Conservation (phyloP, 2,113 vertebrate genomes). For the Isurus oxyrinchus region DNA sequence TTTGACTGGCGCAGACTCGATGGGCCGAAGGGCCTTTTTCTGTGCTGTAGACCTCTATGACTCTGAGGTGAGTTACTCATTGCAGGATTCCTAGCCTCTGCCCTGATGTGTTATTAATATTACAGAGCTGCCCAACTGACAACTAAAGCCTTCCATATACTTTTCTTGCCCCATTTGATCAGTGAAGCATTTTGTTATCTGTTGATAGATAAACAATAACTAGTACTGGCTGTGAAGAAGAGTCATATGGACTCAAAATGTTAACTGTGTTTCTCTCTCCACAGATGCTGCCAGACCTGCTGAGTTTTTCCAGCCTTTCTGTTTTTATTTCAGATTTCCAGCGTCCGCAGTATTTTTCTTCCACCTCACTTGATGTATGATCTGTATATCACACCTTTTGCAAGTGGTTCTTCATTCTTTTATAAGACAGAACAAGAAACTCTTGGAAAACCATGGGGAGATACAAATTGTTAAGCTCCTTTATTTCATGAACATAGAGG, state of each 20-base stretch:
- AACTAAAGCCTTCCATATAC: not conserved
- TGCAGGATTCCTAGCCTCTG: too few relatives aligned
- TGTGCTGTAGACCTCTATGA: too few relatives aligned
- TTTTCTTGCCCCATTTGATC: not conserved
- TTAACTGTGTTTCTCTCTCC: too few relatives aligned
- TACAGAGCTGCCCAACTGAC: not conserved
- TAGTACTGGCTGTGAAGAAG: not conserved
- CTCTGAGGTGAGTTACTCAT: too few relatives aligned
- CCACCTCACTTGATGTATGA: not conserved
- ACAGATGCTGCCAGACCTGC: too few relatives aligned
- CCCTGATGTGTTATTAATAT: not conserved
- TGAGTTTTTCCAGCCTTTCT: too few relatives aligned
- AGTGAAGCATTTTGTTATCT: conserved; percentile 3
- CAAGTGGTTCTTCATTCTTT: not conserved
- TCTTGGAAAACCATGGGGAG: not conserved
- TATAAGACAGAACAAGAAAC: not conserved
- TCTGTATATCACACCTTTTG: not conserved
- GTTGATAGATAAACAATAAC: not conserved
- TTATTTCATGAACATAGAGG: not conserved
- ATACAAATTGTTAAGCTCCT: not conserved
- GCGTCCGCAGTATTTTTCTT: too few relatives aligned
- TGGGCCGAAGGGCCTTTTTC: too few relatives aligned
- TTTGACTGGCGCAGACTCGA: too few relatives aligned
- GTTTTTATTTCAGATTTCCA: too few relatives aligned
- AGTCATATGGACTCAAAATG: too few relatives aligned